Conservation (phyloP, 2,113 vertebrate species). For the Dromaius novaehollandiae region DNA sequence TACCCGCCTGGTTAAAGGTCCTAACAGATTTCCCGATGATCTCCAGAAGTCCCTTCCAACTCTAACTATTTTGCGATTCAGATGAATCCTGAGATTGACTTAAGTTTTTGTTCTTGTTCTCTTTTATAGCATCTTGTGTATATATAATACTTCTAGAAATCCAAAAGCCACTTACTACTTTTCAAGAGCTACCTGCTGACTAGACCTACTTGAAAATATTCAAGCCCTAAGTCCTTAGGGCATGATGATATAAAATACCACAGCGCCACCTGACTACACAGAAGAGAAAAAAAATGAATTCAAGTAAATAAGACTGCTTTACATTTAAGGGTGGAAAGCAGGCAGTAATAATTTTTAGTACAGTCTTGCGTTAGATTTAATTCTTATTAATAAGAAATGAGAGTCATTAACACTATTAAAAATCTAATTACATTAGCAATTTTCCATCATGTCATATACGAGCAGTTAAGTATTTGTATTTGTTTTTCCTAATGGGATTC, state of each 20-base stretch:
- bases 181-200: not conserved
- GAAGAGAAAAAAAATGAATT: conserved; percentile 47
- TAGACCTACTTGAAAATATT: not conserved
- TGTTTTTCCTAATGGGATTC: conserved; percentile 80
- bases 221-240: not conserved
- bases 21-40: not conserved
- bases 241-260: not conserved
- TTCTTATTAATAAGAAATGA: conserved; percentile 80
- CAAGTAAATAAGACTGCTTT: conserved; percentile 41
- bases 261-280: not conserved
- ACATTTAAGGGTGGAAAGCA: conserved; percentile 55
- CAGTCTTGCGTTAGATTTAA: conserved; percentile 70
- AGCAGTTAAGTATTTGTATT: conserved; percentile 78
- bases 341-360: conserved; percentile 65
- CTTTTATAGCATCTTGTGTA: not conserved
- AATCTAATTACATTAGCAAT: conserved; percentile 80
- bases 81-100: not conserved
- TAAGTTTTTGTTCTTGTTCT: not conserved
- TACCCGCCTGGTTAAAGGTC: not conserved
- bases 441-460: conserved; percentile 77
- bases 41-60: not conserved
- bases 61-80: not conserved
- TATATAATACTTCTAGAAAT: not conserved
- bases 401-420: conserved; percentile 80
- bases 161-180: not conserved